Evolutionary conservation across 1,140 invertebrate genomes (phyloP), one percentile per base, ranked within the genome.

Genomic region (Pachyrhynchus sulphureomaculatus): DNA sequence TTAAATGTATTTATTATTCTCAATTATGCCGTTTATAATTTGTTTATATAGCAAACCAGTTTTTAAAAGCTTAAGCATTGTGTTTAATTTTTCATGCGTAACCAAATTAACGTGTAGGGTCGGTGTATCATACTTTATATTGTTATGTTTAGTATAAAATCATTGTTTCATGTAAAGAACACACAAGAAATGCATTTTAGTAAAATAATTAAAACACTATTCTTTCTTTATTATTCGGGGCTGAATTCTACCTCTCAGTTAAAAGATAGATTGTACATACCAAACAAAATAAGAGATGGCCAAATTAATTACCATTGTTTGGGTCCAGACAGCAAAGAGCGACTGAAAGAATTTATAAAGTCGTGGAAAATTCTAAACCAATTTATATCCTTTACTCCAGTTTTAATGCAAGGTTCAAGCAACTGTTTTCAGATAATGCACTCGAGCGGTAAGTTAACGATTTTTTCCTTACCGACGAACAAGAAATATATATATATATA

Each of bases 361-460:
- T 24, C 42, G 15, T 56, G 15, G 17, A 56, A 26, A 41, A 51
- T 60, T 60, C 39, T 45, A 52, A 60, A 41, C 47, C 57, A 51
- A 60, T 60, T 60, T 60, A 60, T 60, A 60, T 60, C 36, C 17
- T 52, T 60, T 51, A 52, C 36, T 52, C 29, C 29, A 36, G 36
- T 42, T 58, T 45, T n/a, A 29, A 17, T 18, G 39, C 45, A 32
- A 17, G n/a, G 55, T 49, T 32, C 32, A 49, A 57, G 44, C 12
- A 57, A 26, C 29, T 26, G 45, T 13, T 49, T 49, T 52, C 24
- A 32, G 48, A 60, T 52, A 60, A 36, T 15, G 20, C 45, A 52
- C 24, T 52, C 57, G 44, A 36, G 57, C 57, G 52, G 47, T 51
- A 60, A 60, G 47, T 52, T 60, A 34, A 47, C 45, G 20, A 60